Evolutionary conservation across 2,797 vertebrate genomes (phyloP).

Genomic region (Bovichtus variegatus): DNA sequence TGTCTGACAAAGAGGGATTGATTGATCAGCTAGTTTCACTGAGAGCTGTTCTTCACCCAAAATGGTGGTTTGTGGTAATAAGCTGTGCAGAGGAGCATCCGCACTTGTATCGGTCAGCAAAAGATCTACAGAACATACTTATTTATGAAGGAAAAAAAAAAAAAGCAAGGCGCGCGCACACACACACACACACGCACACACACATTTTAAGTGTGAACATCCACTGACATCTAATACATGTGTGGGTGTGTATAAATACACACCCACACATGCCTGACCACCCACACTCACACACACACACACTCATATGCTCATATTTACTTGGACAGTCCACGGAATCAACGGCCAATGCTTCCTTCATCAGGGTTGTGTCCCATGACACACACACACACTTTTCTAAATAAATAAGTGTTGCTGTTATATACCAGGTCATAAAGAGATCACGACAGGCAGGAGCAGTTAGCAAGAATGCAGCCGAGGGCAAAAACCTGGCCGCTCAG

Average conservation of each 20-base stretch:
- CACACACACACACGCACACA: too few species aligned
- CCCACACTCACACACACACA: conserved; percentile 4
- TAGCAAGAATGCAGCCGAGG: conserved; percentile 44
- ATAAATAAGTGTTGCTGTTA: conserved; percentile 51
- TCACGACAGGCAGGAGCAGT: conserved; percentile 32
- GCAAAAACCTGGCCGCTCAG: conserved; percentile 29
- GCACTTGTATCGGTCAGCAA: too few species aligned
- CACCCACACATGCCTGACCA: conserved; percentile 28
- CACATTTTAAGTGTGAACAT: conserved; percentile 38
- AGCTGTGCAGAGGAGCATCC: too few species aligned
- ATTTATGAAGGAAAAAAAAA: too few species aligned
- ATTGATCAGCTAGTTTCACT: conserved; percentile 34
- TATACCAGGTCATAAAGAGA: conserved; percentile 41
- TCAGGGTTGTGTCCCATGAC: too few species aligned
- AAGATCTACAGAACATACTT: neutral
- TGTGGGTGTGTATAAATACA: conserved; percentile 31
- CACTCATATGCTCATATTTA: neutral
- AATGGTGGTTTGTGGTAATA: neutral
- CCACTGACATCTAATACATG: conserved; percentile 40
- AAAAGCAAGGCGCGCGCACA: too few species aligned
- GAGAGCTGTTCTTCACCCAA: conserved; percentile 8
- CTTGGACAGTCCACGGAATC: too few species aligned
- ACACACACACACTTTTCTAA: conserved; percentile 20
- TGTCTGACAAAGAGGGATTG: conserved; percentile 33
- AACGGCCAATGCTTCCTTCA: too few species aligned